Evolutionary conservation across 2,113 vertebrate genomes (phyloP).

Genomic region (Triplophysa siluroides): DNA sequence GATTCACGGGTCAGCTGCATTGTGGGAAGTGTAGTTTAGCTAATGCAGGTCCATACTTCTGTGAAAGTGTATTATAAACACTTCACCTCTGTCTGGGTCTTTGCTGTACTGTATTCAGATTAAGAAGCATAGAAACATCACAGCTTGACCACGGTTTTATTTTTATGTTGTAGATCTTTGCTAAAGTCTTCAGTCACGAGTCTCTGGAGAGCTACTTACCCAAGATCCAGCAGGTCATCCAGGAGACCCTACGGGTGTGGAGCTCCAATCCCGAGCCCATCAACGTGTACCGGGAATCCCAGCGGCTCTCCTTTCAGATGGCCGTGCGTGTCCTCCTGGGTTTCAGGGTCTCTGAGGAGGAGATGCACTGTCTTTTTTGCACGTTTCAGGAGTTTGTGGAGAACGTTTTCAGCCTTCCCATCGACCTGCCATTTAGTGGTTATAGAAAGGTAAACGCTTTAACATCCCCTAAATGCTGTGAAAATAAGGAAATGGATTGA

Average conservation of each 20-base stretch:
- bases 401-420: slow-evolving; percentile 94
- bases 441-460: slow-evolving; percentile 84
- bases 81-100: not conserved
- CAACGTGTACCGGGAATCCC: slow-evolving; percentile 93
- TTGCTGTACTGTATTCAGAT: not conserved
- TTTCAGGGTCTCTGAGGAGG: slow-evolving; percentile 89
- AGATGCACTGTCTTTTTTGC: slow-evolving; percentile 85
- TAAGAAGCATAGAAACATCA: not conserved
- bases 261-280: slow-evolving; percentile 90
- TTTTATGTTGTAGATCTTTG: slow-evolving; percentile 81
- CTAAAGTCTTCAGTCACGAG: slow-evolving; percentile 96
- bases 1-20: slow-evolving; percentile 29
- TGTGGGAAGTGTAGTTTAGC: slow-evolving; percentile 36
- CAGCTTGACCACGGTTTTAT: slow-evolving; percentile 1
- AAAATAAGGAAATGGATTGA: no score
- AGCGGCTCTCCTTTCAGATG: slow-evolving; percentile 94
- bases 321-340: slow-evolving; percentile 93
- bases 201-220: slow-evolving; percentile 94
- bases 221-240: slow-evolving; percentile 96
- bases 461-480: not conserved
- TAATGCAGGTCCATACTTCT: slow-evolving; percentile 9
- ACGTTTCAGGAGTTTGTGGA: slow-evolving; percentile 97
- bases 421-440: slow-evolving; percentile 94
- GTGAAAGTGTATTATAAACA: not conserved
- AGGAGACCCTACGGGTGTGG: slow-evolving; percentile 91